Evolutionary conservation across 1,140 invertebrate species (phyloP).

Genomic region (Saccostrea cuccullata): DNA sequence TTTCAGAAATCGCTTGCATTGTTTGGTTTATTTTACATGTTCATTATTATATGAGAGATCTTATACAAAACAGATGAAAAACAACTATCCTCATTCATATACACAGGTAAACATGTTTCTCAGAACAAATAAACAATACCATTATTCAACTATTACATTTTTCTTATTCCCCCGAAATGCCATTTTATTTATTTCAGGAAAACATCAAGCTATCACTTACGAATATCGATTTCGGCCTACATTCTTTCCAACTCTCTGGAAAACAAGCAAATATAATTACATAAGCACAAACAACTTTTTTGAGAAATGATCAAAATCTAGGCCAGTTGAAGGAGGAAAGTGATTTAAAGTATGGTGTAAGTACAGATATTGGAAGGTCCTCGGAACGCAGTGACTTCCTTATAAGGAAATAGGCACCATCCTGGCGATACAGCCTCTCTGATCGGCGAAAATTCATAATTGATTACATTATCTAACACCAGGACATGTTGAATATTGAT

Average conservation of each 20-base stretch:
- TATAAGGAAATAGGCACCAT: not conserved
- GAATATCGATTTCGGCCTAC: conserved; percentile 9
- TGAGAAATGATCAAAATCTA: not conserved
- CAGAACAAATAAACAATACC: too few species aligned
- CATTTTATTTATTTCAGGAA: too few species aligned
- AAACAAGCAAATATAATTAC: conserved; percentile 1
- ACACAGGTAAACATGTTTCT: too few species aligned
- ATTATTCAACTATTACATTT: too few species aligned
- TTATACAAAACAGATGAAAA: too few species aligned
- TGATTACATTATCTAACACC: not conserved
- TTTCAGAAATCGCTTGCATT: too few species aligned
- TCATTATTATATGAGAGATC: too few species aligned
- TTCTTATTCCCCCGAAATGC: too few species aligned
- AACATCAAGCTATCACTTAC: not conserved
- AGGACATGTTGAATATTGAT: not conserved
- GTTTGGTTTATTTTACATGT: too few species aligned
- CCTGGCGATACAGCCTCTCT: not conserved
- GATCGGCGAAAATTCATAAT: not conserved
- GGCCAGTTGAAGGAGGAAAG: not conserved
- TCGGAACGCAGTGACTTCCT: not conserved
- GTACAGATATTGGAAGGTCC: not conserved
- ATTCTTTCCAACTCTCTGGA: not conserved
- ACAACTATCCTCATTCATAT: too few species aligned
- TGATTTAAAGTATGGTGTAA: not conserved
- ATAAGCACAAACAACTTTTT: conserved; percentile 18